Conservation (phyloP, 2,888 invertebrate genomes). For the Pecten maximus region DNA sequence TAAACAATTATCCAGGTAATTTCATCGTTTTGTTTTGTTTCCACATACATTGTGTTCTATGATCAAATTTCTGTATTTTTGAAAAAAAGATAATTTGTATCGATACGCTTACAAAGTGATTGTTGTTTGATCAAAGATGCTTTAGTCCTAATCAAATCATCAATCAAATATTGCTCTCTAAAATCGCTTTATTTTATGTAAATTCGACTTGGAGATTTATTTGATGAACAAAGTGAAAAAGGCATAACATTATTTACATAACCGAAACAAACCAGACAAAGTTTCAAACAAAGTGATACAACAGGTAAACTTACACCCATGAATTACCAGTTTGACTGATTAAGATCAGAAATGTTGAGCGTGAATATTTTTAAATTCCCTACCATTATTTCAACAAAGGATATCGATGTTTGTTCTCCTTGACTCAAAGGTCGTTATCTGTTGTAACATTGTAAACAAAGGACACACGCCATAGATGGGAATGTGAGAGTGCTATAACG, state of each 20-base stretch:
- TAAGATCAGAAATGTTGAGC: background rate
- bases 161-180: background rate
- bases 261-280: background rate
- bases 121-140: conserved; percentile 15
- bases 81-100: background rate
- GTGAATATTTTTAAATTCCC: background rate
- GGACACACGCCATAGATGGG: background rate
- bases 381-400: background rate
- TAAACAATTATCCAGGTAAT: background rate
- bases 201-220: background rate
- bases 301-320: background rate
- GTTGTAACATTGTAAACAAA: background rate
- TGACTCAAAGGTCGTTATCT: background rate
- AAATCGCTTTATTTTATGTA: background rate
- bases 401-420: conserved; percentile 13
- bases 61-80: background rate
- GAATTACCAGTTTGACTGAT: background rate
- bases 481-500: background rate
- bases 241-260: background rate
- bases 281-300: background rate
- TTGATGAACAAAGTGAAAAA: background rate
- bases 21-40: background rate
- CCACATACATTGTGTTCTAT: background rate
- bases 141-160: background rate
- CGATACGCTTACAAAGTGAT: background rate